Evolutionary conservation across 2,888 invertebrate genomes (phyloP), one percentile per base, ranked within the genome.

Genomic region (Oscheius onirici): DNA sequence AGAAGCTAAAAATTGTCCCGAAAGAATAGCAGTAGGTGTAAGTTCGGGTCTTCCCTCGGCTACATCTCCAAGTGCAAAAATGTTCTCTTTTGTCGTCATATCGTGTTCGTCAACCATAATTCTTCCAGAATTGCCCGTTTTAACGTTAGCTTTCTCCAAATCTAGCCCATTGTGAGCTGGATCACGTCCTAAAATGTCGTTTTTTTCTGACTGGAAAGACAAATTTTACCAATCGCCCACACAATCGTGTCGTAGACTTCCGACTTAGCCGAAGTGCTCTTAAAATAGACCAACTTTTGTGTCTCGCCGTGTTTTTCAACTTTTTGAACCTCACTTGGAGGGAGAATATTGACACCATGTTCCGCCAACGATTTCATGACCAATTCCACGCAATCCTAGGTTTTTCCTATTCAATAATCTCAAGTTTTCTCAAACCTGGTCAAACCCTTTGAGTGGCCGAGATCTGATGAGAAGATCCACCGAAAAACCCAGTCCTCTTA

Each of bases 11-110:
- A 95, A 90, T 73, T 92, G 92, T 41, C 96, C 97, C 49, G 96
- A 95, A 86, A 92, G 92, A 71, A 95, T 93, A 40, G 95, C 95
- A 6, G 96, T 95, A 1, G 97, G 97, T 3, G 97, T 97, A 57
- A 97, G 90, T 90, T 97, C 96, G 0, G 94, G 94, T 85, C 90
- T 91, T 84, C 91, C 91, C 40, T 77, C 52, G 2, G 74, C 77
- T 44, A 90, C 88, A 90, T 97, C 97, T 63, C 97, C 97, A 79
- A 97, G 93, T 20, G 96, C 97, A 90, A 91, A 96, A 77, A 97
- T 92, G 88, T 95, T 91, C 0, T 92, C 90, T 61, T 94, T 91
- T 89, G 52, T 65, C 1, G 79, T 76, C 22, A 52, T 28, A 87
- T 93, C 92, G 87, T 96, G 95, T 69, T 91, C 74, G 46, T 81